Base-by-base conservation (phyloP, 2,888 invertebrate species). In the Hirtodrosophila trivittata region DNA sequence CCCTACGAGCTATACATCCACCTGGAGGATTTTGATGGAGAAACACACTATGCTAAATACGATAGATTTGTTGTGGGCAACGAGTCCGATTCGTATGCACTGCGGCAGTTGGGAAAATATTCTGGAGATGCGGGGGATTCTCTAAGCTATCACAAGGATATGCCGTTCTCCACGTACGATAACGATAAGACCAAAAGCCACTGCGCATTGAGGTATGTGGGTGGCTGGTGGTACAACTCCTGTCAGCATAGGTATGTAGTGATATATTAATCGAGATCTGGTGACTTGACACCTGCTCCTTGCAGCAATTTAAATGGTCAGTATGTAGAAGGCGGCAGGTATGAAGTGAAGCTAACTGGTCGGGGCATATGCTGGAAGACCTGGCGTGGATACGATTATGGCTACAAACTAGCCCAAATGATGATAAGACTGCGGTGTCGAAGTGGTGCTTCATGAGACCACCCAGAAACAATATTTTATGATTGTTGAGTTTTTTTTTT, bases 211-310 rank as follows among this genome's bases (percentile, higher is more conserved):
- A 92, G 93, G 42, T 94, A 94, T 75, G 92, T 92, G 1, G 95
- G 94, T 0, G 95, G 93, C 4, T 95, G 95, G 95, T 95, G 95
- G 95, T 94, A 94, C 85, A 93, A 93, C 73, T 92, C 93, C 41
- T 95, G 94, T 75, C 94, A 94, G 64, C 93, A 92, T 65, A 93
- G 93, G 93, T 93, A 75, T 66, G 52, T 46, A 18, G 1, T 14
- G 7, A 1, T 10, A 28, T n/a, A 28, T 28, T 1, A 4, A 28
- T 8, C 28, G 3, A 21, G 18, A 21, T 5, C 18, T 21, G n/a
- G n/a, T n/a, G 18, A 1, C 3, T 18, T 30, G 1, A 9, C 9
- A 3, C 0, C 9, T 14, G 6, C 7, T 9, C 0, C 13, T 47
- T 59, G 0, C 78, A 93, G 94, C 86, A 95, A 95, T 81, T 90